A percentile compares a stretch with the other conserved stretches of the same genome.
Conservation (phyloP, 2,888 invertebrate species). For the Drosophila anceps region DNA sequence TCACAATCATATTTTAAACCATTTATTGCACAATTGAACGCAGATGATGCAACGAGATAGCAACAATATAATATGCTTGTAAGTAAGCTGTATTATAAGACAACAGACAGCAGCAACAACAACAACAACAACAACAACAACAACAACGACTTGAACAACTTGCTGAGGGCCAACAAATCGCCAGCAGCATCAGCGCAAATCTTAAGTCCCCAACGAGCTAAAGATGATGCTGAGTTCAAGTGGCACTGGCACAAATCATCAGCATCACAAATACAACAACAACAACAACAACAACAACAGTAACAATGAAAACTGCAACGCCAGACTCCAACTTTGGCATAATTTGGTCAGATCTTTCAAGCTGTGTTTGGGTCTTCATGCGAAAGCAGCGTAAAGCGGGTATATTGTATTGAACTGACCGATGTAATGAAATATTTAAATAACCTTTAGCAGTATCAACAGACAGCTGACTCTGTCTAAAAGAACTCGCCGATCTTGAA, state of each 20-base stretch:
- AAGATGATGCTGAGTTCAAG: constrained; percentile 60
- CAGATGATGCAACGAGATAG: constrained; percentile 52
- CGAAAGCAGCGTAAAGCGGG: not conserved
- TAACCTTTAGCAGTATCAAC: not conserved
- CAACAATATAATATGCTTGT: constrained; percentile 13
- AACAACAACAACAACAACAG: constrained; percentile 15
- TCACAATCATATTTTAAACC: constrained; percentile 51
- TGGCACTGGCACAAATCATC: constrained; percentile 68
- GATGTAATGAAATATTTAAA: not conserved
- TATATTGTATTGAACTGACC: not conserved
- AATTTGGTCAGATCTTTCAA: constrained; percentile 62
- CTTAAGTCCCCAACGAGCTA: constrained; percentile 24
- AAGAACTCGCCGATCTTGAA: not conserved
- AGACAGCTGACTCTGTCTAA: not conserved
- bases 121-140: constrained; percentile 17
- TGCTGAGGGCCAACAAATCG: constrained; percentile 50
- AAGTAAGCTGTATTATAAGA: constrained; percentile 42
- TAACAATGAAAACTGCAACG: constrained; percentile 38
- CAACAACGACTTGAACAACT: constrained; percentile 10
- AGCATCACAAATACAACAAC: constrained; percentile 21
- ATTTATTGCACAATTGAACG: constrained; percentile 57
- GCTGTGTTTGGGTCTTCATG: constrained; percentile 10
- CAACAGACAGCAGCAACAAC: constrained; percentile 16
- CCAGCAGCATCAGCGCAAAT: constrained; percentile 27
- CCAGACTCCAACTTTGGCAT: constrained; percentile 61